Conservation (phyloP, 2,797 vertebrate genomes). For the Syndactyla subalaris region DNA sequence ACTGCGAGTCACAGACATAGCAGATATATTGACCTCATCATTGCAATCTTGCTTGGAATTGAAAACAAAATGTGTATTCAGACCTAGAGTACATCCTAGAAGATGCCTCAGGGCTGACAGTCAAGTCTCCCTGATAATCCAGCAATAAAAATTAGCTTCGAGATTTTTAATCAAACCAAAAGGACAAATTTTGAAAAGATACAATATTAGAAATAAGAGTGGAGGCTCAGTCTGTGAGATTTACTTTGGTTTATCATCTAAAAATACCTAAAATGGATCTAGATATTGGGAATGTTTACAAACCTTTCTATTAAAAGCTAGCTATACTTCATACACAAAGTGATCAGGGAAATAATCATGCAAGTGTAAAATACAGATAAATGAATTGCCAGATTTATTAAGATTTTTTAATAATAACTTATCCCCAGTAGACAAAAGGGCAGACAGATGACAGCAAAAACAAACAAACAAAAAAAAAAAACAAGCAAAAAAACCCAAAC, state of each 20-base stretch:
- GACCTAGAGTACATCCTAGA: neutral
- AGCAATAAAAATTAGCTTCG: neutral
- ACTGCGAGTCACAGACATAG: neutral
- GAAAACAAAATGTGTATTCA: neutral
- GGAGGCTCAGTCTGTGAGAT: accelerated
- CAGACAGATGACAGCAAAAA: neutral
- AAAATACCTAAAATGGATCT: neutral
- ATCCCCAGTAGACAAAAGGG: neutral
- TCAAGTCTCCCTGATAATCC: neutral
- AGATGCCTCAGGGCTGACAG: neutral
- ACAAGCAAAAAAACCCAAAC: neutral
- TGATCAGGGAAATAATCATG: neutral
- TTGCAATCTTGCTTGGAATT: neutral
- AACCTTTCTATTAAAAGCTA: neutral
- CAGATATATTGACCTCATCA: neutral
- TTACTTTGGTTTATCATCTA: neutral
- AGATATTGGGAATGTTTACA: neutral
- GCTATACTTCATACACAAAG: neutral
- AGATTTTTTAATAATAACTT: neutral
- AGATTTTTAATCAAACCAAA: neutral
- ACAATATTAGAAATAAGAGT: neutral
- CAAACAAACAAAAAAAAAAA: too few species aligned
- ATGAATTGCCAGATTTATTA: neutral
- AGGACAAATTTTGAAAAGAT: neutral
- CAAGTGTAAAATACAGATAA: neutral